These are phyloP conservation scores for Pterocles burchelli DNA, from an alignment of 2,113 vertebrate species.

Conservation along the genomic window DNA sequence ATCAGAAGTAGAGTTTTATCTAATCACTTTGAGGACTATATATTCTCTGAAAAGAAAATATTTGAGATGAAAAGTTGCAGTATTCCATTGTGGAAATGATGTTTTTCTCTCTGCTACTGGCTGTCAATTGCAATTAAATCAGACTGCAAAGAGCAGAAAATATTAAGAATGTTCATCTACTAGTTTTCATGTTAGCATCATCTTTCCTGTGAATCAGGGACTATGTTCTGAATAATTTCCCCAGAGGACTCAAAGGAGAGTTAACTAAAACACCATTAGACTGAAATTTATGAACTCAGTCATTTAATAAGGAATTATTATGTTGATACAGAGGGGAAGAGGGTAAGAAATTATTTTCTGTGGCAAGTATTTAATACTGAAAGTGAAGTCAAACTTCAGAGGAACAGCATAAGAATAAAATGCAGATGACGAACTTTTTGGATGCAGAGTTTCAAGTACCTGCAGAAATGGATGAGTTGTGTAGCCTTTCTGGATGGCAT, in stretches of 20 bases:
- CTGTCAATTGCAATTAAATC: slow-evolving; percentile 20
- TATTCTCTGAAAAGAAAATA: not conserved
- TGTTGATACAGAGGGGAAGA: not conserved
- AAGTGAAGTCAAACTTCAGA: slow-evolving; percentile 8
- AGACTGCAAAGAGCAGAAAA: slow-evolving; percentile 6
- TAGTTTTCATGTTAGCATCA: not conserved
- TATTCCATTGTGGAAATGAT: not conserved
- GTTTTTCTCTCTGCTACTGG: not conserved
- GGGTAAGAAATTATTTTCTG: slow-evolving; percentile 4
- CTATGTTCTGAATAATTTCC: slow-evolving; percentile 24
- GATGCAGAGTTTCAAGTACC: not conserved
- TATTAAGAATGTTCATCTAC: not conserved
- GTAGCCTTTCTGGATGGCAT: not conserved
- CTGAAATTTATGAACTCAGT: not conserved
- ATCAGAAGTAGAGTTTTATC: not conserved
- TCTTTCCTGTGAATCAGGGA: not conserved
- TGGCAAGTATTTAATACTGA: not conserved
- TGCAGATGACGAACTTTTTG: not conserved
- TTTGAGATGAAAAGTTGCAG: not conserved
- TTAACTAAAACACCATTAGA: slow-evolving; percentile 24
- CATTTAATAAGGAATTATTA: not conserved
- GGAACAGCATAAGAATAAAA: slow-evolving; percentile 1
- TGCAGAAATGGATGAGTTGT: not conserved
- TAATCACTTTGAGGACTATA: not conserved
- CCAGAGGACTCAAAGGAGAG: slow-evolving; percentile 1